Base-by-base conservation (phyloP, 2,888 invertebrate species). In the Limenitis camilla region DNA sequence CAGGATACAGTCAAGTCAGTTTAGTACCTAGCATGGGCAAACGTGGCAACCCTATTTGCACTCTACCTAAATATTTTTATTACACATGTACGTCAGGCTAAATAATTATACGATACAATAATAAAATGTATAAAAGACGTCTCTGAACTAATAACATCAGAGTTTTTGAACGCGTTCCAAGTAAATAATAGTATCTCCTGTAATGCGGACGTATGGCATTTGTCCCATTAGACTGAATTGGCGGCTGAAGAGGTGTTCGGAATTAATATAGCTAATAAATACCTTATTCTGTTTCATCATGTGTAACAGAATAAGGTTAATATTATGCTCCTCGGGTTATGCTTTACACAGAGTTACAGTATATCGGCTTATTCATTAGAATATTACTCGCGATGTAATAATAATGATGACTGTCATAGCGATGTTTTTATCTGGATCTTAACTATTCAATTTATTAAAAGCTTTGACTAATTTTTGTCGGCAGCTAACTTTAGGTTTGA, bases 101-200 rank as follows among this genome's bases (percentile, higher is more conserved):
- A 33, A 41, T 31, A 30, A 32, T 10, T n/a, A 19, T 33, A 33
- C 32, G n/a, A 44, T 50, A 39, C 10, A 39, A n/a, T 10, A 45
- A 36, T 41, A 45, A 43, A 45, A 30, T 36, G 11, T 43, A 49
- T 48, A 39, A 39, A 42, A 44, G 10, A 28, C 67, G 70, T 72
- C 66, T 64, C 69, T 67, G 61, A 67, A 69, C 67, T 71, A 76
- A 78, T 72, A 76, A 75, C 74, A 74, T 72, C 71, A 69, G 64
- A 74, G 72, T 45, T 71, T 78, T 82, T 82, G 81, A 84, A 79
- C 76, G 56, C 58, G 71, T 54, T 83, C 81, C 81, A 82, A 82
- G 71, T 76, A 72, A 75, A 76, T 77, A 75, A 71, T 69, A 66
- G 66, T 64, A 67, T 73, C 78, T 81, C 81, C 81, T 79, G 66